These are phyloP conservation scores for Drosophila maculinotata DNA, from an alignment of 2,888 invertebrate species.

Conservation along the genomic window DNA sequence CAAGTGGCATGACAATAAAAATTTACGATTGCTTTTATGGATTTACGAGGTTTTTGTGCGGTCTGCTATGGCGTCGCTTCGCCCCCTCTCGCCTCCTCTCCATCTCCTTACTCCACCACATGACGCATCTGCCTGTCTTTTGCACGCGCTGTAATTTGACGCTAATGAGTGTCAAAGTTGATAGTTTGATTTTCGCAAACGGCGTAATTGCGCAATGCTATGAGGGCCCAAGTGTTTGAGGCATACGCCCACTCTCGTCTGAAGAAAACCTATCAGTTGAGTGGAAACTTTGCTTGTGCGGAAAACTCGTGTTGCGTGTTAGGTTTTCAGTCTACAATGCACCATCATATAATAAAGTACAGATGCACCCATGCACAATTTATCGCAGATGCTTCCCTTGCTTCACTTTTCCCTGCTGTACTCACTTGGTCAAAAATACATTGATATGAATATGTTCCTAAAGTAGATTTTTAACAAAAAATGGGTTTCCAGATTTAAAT, in stretches of 20 bases:
- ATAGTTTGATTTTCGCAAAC: constrained; percentile 77
- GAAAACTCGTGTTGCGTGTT: background rate
- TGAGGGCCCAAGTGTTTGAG: constrained; percentile 9
- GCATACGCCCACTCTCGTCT: constrained; percentile 27
- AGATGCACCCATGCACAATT: background rate
- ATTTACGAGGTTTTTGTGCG: constrained; percentile 72
- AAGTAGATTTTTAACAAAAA: too few relatives aligned
- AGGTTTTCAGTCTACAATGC: background rate
- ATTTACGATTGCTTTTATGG: constrained; percentile 81
- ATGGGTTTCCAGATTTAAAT: too few relatives aligned
- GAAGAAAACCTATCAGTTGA: background rate
- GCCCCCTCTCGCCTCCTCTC: background rate
- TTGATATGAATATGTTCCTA: too few relatives aligned
- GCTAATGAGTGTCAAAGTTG: constrained; percentile 81
- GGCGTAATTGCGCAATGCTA: constrained; percentile 56
- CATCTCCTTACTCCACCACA: background rate
- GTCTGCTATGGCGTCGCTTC: constrained; percentile 15
- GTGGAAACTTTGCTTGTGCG: background rate
- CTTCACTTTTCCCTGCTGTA: too few relatives aligned
- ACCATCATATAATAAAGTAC: background rate
- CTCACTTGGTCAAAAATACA: too few relatives aligned
- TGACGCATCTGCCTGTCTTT: constrained; percentile 14
- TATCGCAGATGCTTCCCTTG: too few relatives aligned
- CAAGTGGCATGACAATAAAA: constrained; percentile 79
- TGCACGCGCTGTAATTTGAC: constrained; percentile 74